phyloP scores from a whole-genome alignment of 2,888 invertebrate genomes.

The Conomelus anceps region DNA sequence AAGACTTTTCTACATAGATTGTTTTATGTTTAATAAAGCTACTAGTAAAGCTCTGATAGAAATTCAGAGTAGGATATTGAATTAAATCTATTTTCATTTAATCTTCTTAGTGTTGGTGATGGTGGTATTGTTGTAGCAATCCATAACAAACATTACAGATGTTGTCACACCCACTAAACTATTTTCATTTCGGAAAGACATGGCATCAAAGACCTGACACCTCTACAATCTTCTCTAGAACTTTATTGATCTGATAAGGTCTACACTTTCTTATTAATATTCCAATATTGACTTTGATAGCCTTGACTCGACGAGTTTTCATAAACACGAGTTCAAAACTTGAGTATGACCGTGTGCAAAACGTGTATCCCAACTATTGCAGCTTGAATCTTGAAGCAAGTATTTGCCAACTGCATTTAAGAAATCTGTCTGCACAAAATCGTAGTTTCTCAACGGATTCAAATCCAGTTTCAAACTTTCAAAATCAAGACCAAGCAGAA shows the following conservation, averaged over 20 bases:
- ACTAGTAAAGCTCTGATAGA: too few relatives aligned
- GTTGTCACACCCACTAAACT: too few relatives aligned
- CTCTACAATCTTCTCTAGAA: background rate
- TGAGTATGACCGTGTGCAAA: background rate
- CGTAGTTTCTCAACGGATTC: background rate
- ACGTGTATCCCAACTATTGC: background rate
- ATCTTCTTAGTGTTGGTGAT: too few relatives aligned
- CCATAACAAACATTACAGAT: too few relatives aligned
- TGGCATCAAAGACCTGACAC: too few relatives aligned
- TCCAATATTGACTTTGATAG: background rate
- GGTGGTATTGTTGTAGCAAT: too few relatives aligned
- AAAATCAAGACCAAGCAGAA: background rate
- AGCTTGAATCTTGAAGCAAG: background rate
- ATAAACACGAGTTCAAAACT: background rate
- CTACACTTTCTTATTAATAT: background rate
- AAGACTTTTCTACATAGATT: too few relatives aligned
- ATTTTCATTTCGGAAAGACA: too few relatives aligned
- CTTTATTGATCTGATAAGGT: background rate
- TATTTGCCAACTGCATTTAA: background rate
- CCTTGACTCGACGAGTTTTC: background rate
- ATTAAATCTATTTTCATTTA: too few relatives aligned
- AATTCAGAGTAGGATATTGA: too few relatives aligned
- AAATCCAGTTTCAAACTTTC: background rate
- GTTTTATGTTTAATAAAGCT: too few relatives aligned
- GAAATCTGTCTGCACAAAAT: background rate